Conservation (phyloP, 2,797 vertebrate genomes). For the Anguilla marmorata region DNA sequence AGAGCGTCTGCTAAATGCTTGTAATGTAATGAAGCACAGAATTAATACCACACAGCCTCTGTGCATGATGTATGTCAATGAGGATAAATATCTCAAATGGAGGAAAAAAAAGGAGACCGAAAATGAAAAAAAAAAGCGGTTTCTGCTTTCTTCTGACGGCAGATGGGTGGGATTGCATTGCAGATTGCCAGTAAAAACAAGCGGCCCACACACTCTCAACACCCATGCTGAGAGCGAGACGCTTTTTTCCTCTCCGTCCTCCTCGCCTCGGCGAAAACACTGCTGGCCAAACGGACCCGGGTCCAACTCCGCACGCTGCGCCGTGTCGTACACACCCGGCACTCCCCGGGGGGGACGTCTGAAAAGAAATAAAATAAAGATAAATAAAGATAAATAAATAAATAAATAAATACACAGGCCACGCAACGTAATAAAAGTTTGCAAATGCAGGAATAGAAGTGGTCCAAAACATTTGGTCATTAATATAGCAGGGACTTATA, state of each 20-base stretch:
- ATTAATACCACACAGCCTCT: not conserved
- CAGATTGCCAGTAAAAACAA: conserved; percentile 23
- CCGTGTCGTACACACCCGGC: not conserved
- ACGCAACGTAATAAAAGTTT: conserved; percentile 44
- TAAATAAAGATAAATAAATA: no score
- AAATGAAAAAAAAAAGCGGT: not conserved
- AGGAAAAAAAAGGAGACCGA: not conserved
- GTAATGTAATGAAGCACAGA: no score
- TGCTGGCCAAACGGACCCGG: not conserved
- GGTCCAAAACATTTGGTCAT: conserved; percentile 62
- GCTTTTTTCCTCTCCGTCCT: not conserved
- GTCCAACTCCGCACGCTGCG: not conserved
- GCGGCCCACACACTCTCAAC: conserved; percentile 18
- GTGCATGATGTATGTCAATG: not conserved
- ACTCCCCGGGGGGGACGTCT: not conserved
- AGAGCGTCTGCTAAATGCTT: no score
- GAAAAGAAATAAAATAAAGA: no score
- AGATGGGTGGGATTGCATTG: conserved; percentile 20
- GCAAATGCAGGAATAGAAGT: conserved; percentile 34
- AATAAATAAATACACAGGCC: not conserved
- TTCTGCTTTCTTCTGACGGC: not conserved
- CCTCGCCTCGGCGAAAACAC: conserved; percentile 9
- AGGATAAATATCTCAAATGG: not conserved
- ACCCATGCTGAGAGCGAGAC: conserved; percentile 24
- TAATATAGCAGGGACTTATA: conserved; percentile 70